Evolutionary conservation across 2,113 vertebrate species (phyloP), one percentile per base, ranked within the genome.

Genomic region (Bubalus kerabau): DNA sequence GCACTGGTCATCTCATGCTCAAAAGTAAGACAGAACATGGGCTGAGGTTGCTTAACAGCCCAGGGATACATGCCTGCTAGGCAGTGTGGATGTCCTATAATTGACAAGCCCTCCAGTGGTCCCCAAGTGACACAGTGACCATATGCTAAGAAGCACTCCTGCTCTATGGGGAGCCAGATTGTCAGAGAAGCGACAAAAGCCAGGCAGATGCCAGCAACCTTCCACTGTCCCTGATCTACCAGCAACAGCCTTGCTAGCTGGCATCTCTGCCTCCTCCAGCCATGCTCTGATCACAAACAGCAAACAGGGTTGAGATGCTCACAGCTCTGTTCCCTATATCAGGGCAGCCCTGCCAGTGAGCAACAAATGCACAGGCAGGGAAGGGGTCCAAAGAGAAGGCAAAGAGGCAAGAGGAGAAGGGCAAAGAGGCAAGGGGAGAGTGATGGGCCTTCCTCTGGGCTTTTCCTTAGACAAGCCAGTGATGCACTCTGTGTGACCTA

Each of bases 211-310:
- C 43, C 88, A 95, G 56, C 6, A 62, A 40, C 17, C 10, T 8
- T 95, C 24, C 23, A 48, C 62, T 84, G 43, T 82, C 23, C 23
- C 48, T 90, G 52, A 83, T 30, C 36, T 43, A 76, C 26, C 48
- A 88, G 43, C 93, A 81, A 43, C 3, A 48, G 54, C 59, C 28
- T 78, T 96, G 83, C 94, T 85, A 97, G 85, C 83, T 97, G 94
- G 86, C 71, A 52, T 64, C 52, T n/a, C 74, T 11, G 17, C 26
- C 32, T 92, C 17, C 40, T 86, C 43, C n/a, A 50, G 17, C 13
- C 48, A 87, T 14, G n/a, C 23, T 89, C 56, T 48, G 14, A 96
- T 89, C 46, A 89, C 1, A 93, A 82, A 97, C 92, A 92, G 85
- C 30, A 92, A 95, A 91, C 40, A 90, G 24, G 59, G 4, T 67